Evolutionary conservation across 2,797 vertebrate species (phyloP), one percentile per base, ranked within the genome.

Genomic region (Oophaga sylvatica): DNA sequence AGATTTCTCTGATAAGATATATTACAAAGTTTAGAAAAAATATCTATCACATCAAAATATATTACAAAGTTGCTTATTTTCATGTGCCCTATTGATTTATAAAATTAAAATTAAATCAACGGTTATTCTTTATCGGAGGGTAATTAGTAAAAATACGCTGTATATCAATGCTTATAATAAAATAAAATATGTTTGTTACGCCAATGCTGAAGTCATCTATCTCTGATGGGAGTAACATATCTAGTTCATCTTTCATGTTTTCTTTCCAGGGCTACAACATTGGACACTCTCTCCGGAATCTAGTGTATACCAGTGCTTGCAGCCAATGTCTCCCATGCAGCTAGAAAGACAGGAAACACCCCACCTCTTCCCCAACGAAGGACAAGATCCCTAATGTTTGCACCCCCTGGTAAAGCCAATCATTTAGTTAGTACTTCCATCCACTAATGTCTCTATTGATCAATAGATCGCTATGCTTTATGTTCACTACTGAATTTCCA

Each of bases 321-420:
- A 6, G 10, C 9, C 56, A 71, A 11, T 53, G n/a, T n/a, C 12
- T 57, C 20, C 59, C 2, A 7, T 35, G 56, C 62, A 82, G 0
- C 7, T 67, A 75, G 26, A 78, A 22, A 2, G 2, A 9, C 15
- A 22, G 0, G 68, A 67, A 29, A 53, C 20, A 7, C 83, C 83
- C 87, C 83, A 45, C 87, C 87, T n/a, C 56, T 89, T 67, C 83
- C 87, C 45, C 59, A 19, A 8, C 70, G 83, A 6, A 62, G 9
- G 48, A 85, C 1, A 26, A 89, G 57, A 15, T 31, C 29, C 41
- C 7, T 53, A 16, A 1, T 62, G 12, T 16, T 56, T 20, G 13
- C 19, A 11, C 11, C 71, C 12, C 20, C 20, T n/a, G 71, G 45
- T 75, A 45, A 7, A 45, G 41, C 29, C 45, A 10, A 19, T 10